A percentile compares a stretch with the other conserved stretches of the same genome.
Evolutionary conservation across 2,888 invertebrate species (phyloP).

Genomic region (Apoda limacodes): DNA sequence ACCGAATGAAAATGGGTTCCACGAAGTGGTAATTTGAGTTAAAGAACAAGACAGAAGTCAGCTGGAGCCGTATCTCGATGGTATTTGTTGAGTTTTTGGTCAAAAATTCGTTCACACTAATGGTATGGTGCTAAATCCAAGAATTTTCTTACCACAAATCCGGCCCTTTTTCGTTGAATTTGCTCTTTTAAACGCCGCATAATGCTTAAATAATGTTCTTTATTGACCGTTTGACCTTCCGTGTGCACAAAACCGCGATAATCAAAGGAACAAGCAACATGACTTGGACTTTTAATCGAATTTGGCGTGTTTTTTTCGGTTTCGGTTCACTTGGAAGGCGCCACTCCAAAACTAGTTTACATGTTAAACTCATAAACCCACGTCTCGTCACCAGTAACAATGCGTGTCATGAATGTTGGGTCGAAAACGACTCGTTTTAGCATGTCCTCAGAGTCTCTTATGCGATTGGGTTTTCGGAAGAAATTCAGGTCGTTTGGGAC

Average conservation of each 20-base stretch:
- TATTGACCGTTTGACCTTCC: slow-evolving; percentile 3
- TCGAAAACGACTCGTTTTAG: background rate
- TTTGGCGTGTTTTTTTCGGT: too few relatives aligned
- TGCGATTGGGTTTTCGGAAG: background rate
- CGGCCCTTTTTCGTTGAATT: background rate
- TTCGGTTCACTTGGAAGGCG: slow-evolving; percentile 7
- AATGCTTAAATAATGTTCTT: too few relatives aligned
- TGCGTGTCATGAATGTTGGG: too few relatives aligned
- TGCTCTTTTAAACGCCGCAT: too few relatives aligned
- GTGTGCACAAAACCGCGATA: slow-evolving; percentile 4
- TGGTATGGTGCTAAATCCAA: background rate
- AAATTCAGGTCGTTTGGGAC: background rate
- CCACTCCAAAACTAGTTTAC: slow-evolving; percentile 4
- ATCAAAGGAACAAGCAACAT: too few relatives aligned
- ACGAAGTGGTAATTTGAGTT: too few relatives aligned
- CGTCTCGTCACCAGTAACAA: too few relatives aligned
- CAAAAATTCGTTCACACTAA: too few relatives aligned
- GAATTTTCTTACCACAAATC: background rate
- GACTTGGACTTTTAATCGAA: too few relatives aligned
- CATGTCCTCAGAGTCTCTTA: background rate
- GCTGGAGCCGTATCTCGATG: background rate
- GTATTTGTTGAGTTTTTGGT: too few relatives aligned
- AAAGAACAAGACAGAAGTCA: background rate
- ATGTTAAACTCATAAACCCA: background rate
- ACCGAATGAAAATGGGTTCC: too few relatives aligned